Conservation (phyloP, 2,797 vertebrate species). For the Sorex maritimensis region DNA sequence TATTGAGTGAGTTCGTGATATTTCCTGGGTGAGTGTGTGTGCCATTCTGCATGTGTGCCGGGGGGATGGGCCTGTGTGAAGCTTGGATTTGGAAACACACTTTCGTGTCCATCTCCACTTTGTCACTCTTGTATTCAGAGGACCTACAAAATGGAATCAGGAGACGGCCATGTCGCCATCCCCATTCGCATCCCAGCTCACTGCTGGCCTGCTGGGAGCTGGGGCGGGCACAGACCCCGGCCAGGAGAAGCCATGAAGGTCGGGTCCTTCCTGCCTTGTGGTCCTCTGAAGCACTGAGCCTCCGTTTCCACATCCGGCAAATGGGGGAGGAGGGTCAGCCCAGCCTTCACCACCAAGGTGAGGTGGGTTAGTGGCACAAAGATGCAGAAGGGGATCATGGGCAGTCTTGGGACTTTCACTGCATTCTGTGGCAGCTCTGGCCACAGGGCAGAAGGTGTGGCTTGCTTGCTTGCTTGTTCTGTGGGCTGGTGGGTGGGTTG, state of each 20-base stretch:
- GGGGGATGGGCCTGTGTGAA: not conserved
- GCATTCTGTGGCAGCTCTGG: too few species aligned
- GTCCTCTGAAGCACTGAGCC: not conserved
- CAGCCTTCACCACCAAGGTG: not conserved
- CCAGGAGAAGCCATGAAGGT: not conserved
- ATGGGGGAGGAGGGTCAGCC: not conserved
- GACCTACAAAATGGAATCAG: not conserved
- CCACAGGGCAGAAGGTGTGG: too few species aligned
- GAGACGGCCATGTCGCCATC: not conserved
- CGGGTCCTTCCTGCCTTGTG: too few species aligned
- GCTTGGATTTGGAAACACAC: not conserved
- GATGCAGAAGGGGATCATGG: not conserved
- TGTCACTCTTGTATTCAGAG: not conserved
- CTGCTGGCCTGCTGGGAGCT: not conserved
- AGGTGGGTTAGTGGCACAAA: not conserved
- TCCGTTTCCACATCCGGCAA: slow-evolving; percentile 17
- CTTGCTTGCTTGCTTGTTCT: too few species aligned
- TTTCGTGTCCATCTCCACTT: not conserved
- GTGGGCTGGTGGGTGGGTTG: too few species aligned
- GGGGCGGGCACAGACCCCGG: not conserved
- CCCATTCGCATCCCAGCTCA: too few species aligned
- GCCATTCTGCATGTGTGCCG: not conserved
- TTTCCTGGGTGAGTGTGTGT: not conserved
- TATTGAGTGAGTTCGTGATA: too few species aligned
- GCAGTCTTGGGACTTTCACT: too few species aligned